phyloP scores from a whole-genome alignment of 2,113 vertebrate genomes.

The Chaetura pelagica region DNA sequence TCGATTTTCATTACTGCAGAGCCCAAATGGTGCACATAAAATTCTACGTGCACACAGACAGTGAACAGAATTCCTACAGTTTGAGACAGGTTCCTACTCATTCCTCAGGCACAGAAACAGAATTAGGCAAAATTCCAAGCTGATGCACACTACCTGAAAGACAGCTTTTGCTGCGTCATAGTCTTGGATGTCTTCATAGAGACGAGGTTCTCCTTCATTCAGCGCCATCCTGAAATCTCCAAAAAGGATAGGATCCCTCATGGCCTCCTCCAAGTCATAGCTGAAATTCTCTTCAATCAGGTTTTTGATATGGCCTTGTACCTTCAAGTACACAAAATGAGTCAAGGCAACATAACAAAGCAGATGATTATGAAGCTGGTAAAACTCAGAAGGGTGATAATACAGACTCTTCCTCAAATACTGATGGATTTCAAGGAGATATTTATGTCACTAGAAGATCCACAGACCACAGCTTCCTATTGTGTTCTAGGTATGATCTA shows the following conservation, averaged over 20 bases:
- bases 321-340: slow-evolving; percentile 69
- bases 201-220: slow-evolving; percentile 82
- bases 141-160: slow-evolving; percentile 83
- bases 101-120: neutral
- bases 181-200: slow-evolving; percentile 94
- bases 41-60: neutral
- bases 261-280: slow-evolving; percentile 76
- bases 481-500: neutral
- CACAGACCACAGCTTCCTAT: neutral
- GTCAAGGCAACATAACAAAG: neutral
- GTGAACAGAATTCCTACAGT: neutral
- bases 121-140: neutral
- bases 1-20: neutral
- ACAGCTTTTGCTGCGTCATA: slow-evolving; percentile 90
- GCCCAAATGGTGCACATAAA: neutral
- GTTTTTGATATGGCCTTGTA: slow-evolving; percentile 83
- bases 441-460: neutral
- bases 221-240: slow-evolving; percentile 92
- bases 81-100: neutral
- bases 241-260: slow-evolving; percentile 92
- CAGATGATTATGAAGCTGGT: neutral
- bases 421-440: neutral
- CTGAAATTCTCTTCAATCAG: slow-evolving; percentile 84
- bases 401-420: neutral
- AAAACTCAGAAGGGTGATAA: neutral